Conservation (phyloP, 2,888 invertebrate genomes). For the Schizotus pectinicornis region DNA sequence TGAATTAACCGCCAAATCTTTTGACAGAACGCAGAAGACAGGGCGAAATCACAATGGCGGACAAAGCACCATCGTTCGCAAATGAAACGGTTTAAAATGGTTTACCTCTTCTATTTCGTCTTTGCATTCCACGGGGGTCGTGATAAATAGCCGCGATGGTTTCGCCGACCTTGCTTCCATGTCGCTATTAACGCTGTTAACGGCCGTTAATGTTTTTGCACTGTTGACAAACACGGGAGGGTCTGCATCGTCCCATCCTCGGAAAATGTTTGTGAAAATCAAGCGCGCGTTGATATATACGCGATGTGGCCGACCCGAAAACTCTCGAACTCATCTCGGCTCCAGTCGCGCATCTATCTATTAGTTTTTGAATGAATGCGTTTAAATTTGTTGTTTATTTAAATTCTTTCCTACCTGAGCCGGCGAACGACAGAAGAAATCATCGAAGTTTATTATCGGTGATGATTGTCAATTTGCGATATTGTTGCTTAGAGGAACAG, state of each 20-base stretch:
- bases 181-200: constrained; percentile 41
- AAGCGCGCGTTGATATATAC: constrained; percentile 59
- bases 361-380: too few relatives aligned
- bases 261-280: constrained; percentile 60
- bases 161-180: constrained; percentile 52
- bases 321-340: constrained; percentile 8
- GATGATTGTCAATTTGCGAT: too few relatives aligned
- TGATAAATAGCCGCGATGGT: constrained; percentile 79
- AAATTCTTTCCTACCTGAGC: too few relatives aligned
- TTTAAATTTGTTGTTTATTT: too few relatives aligned
- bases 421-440: too few relatives aligned
- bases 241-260: constrained; percentile 68
- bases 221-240: constrained; percentile 64
- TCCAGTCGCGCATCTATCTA: not conserved
- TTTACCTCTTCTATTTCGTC: constrained; percentile 91
- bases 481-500: too few relatives aligned
- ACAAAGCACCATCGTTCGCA: constrained; percentile 60
- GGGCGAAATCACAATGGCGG: constrained; percentile 62
- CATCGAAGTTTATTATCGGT: too few relatives aligned
- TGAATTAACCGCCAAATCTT: constrained; percentile 51
- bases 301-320: constrained; percentile 23
- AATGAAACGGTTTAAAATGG: constrained; percentile 55
- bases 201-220: constrained; percentile 64
- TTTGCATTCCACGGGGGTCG: constrained; percentile 84
- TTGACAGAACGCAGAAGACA: constrained; percentile 55